phyloP scores from a whole-genome alignment of 2,888 invertebrate species.

The Mesorhabditis spiculigera region DNA sequence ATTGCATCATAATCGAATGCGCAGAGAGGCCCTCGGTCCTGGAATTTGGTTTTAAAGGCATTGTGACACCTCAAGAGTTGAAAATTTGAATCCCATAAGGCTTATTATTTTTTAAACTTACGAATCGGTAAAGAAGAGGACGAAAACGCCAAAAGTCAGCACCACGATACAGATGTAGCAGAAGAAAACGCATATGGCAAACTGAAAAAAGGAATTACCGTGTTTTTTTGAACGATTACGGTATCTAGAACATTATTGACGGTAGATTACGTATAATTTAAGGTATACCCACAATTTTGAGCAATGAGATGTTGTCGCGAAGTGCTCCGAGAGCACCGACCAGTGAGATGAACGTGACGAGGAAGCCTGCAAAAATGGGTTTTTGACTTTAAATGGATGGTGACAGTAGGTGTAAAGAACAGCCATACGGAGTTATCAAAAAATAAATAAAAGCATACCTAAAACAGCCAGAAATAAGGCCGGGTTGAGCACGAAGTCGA shows the following conservation, averaged over 20 bases:
- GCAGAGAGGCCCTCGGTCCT: constrained; percentile 45
- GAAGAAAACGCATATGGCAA: constrained; percentile 52
- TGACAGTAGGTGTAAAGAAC: no score
- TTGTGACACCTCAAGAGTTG: no score
- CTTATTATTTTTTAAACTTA: no score
- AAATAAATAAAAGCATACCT: no score
- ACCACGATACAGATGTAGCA: constrained; percentile 53
- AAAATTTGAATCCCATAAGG: no score
- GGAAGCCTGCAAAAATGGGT: constrained; percentile 27
- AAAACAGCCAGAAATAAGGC: constrained; percentile 43
- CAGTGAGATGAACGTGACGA: constrained; percentile 47
- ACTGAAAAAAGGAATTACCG: constrained; percentile 30
- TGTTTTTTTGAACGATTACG: not conserved
- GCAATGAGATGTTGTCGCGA: constrained; percentile 53
- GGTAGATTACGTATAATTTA: not conserved
- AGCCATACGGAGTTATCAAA: no score
- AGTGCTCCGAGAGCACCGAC: constrained; percentile 53
- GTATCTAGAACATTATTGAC: no score
- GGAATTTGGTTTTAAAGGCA: not conserved
- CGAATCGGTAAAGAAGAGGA: constrained; percentile 57
- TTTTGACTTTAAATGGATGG: not conserved
- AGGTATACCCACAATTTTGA: constrained; percentile 46
- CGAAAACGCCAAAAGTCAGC: constrained; percentile 49
- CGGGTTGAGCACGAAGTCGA: constrained; percentile 54
- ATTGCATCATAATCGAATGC: constrained; percentile 47